These are phyloP conservation scores for Anticlea derivata DNA, from an alignment of 2,888 invertebrate species.

Conservation along the genomic window DNA sequence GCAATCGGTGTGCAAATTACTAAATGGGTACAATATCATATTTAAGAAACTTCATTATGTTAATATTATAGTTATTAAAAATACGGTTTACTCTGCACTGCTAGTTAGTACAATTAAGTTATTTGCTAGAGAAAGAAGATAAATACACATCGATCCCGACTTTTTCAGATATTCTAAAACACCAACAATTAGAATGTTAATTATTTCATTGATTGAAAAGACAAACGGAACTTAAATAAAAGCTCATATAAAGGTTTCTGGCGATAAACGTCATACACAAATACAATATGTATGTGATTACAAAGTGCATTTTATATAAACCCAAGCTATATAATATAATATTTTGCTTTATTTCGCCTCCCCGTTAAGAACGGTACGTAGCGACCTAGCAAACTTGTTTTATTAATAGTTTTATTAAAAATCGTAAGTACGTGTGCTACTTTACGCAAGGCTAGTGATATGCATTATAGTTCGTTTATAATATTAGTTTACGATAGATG, in stretches of 20 bases:
- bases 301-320: constrained; percentile 1
- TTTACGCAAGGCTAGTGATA: constrained; percentile 60
- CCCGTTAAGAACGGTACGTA: neutral
- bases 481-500: constrained; percentile 37
- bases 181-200: too few relatives aligned
- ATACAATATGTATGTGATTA: neutral
- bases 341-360: neutral
- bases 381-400: constrained; percentile 1
- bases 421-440: constrained; percentile 57
- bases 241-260: neutral
- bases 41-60: constrained; percentile 13
- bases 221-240: neutral
- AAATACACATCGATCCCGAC: neutral
- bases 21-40: constrained; percentile 15
- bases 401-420: constrained; percentile 39
- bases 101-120: neutral
- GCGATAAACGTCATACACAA: neutral
- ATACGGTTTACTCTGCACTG: constrained; percentile 2
- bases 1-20: constrained; percentile 9
- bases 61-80: constrained; percentile 5
- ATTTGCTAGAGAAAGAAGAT: neutral
- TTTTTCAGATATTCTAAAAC: too few relatives aligned
- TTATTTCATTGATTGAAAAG: neutral
- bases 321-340: neutral
- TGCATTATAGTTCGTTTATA: constrained; percentile 49